phyloP scores from a whole-genome alignment of 1,140 invertebrate species.

The Trachelipus rathkii region DNA sequence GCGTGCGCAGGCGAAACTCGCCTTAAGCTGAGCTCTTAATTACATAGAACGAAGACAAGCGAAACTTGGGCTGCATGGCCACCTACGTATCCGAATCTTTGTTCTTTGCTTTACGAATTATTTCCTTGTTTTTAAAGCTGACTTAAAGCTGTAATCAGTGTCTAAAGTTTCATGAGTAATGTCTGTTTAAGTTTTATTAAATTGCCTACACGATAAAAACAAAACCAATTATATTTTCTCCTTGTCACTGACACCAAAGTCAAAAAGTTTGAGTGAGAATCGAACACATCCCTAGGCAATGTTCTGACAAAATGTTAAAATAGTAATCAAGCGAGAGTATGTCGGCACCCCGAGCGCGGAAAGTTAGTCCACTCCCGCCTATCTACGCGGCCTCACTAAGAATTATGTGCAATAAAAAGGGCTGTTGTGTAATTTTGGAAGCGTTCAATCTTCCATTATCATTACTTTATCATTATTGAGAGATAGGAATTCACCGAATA shows the following conservation, averaged over 20 bases:
- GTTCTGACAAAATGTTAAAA: constrained; percentile 11
- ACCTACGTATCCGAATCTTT: neutral
- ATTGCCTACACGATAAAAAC: neutral
- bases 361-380: constrained; percentile 5
- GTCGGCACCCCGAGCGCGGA: neutral
- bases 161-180: neutral
- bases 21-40: constrained; percentile 2
- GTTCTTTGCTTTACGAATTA: neutral
- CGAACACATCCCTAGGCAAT: neutral
- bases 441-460: neutral
- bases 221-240: neutral
- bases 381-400: neutral
- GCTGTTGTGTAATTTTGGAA: constrained; percentile 10
- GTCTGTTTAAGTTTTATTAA: neutral
- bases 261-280: neutral
- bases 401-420: constrained; percentile 9
- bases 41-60: neutral
- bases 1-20: constrained; percentile 6
- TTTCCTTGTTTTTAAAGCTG: constrained; percentile 5
- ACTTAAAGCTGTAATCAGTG: neutral
- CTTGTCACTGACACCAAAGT: neutral
- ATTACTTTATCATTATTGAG: constrained; percentile 9
- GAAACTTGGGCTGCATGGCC: constrained; percentile 1
- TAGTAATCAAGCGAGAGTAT: constrained; percentile 3
- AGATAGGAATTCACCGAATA: neutral